Percentiles rank a stretch among this genome's conserved stretches.
Evolutionary conservation across 2,113 vertebrate genomes (phyloP).

Genomic region (Platycercus adscitus): DNA sequence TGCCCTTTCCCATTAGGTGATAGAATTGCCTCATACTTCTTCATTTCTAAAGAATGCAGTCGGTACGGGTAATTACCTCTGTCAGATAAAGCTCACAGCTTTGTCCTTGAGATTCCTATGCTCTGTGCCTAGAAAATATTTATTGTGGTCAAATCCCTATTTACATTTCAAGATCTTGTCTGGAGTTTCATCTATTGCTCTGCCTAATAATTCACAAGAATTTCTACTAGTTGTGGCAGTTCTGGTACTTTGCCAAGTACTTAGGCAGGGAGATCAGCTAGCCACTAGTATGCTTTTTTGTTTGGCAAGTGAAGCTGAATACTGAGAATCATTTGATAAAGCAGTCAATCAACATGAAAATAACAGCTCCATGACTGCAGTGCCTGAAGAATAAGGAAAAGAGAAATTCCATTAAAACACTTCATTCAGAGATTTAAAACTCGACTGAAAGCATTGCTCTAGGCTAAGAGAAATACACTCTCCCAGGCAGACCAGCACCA

Average conservation of each 20-base stretch:
- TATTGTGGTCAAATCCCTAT: not conserved
- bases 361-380: not conserved
- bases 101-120: slow-evolving; percentile 57
- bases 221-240: not conserved
- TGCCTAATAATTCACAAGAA: not conserved
- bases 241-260: not conserved
- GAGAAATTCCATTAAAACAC: not conserved
- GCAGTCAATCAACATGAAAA: not conserved
- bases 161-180: slow-evolving; percentile 1
- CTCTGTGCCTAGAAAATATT: slow-evolving; percentile 8
- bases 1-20: slow-evolving; percentile 67
- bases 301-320: not conserved
- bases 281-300: not conserved
- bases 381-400: not conserved
- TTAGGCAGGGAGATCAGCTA: not conserved
- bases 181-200: not conserved
- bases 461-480: not conserved
- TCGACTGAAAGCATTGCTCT: not conserved
- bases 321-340: not conserved
- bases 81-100: slow-evolving; percentile 33
- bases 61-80: slow-evolving; percentile 55
- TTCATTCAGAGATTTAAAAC: not conserved
- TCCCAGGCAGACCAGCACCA: not conserved
- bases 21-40: slow-evolving; percentile 65
- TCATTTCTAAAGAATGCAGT: slow-evolving; percentile 46